phyloP scores from a whole-genome alignment of 2,797 vertebrate species.

The Mus caroli region DNA sequence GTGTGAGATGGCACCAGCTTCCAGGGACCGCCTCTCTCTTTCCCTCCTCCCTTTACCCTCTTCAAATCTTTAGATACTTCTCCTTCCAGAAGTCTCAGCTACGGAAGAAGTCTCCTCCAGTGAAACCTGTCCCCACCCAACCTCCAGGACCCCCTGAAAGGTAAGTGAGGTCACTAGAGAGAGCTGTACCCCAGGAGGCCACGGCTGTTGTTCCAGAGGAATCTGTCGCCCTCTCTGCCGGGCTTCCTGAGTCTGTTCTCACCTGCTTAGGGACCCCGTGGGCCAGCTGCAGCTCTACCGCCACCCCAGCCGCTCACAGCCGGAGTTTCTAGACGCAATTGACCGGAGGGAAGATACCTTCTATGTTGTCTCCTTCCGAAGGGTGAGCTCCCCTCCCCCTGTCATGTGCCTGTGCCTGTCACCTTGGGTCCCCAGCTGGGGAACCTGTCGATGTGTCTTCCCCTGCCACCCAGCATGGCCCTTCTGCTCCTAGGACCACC shows the following conservation, averaged over 20 bases:
- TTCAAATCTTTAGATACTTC: constrained; percentile 75
- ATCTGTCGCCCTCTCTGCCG: neutral
- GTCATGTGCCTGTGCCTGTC: neutral
- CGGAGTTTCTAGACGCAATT: constrained; percentile 95
- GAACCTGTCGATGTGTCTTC: neutral
- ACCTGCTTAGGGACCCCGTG: constrained; percentile 69
- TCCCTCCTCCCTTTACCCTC: constrained; percentile 59
- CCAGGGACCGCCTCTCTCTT: constrained; percentile 46
- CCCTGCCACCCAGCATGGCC: neutral
- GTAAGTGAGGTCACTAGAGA: constrained; percentile 82
- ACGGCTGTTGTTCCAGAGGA: neutral
- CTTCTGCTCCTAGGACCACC: constrained; percentile 85
- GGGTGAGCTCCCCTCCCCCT: constrained; percentile 87
- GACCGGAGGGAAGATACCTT: constrained; percentile 96
- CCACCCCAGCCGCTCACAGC: constrained; percentile 93
- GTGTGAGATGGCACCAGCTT: constrained; percentile 2
- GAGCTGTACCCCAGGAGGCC: neutral
- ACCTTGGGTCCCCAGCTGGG: neutral
- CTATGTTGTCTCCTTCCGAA: constrained; percentile 95
- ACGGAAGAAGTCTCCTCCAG: constrained; percentile 90
- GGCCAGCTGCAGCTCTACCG: constrained; percentile 94
- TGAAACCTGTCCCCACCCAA: constrained; percentile 92
- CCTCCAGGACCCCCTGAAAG: constrained; percentile 90
- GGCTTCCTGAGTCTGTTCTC: neutral
- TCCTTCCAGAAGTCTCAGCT: constrained; percentile 91